Evolutionary conservation across 2,113 vertebrate genomes (phyloP).

Genomic region (Xerus inauris): DNA sequence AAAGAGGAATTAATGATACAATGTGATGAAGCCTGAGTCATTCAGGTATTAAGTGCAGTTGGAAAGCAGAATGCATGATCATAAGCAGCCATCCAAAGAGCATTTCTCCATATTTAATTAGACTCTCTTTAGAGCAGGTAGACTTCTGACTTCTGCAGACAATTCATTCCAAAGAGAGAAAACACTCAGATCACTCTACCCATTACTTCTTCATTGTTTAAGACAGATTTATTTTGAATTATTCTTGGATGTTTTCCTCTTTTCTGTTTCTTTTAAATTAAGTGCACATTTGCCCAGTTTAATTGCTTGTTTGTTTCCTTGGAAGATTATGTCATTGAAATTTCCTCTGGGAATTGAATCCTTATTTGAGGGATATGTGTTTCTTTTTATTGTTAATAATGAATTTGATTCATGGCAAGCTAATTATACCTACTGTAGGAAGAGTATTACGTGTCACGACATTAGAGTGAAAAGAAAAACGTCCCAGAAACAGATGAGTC

Average conservation of each 20-base stretch:
- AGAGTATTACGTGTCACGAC: neutral
- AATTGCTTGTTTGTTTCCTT: slow-evolving; percentile 59
- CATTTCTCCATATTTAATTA: neutral
- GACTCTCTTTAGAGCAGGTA: neutral
- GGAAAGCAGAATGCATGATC: neutral
- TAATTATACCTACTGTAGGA: slow-evolving; percentile 1
- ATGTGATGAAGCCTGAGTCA: neutral
- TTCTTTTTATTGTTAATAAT: slow-evolving; percentile 35
- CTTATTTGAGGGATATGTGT: slow-evolving; percentile 14
- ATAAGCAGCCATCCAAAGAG: neutral
- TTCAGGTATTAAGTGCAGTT: neutral
- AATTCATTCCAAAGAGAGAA: neutral
- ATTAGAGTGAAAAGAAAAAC: neutral
- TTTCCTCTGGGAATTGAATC: slow-evolving; percentile 44
- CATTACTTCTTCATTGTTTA: slow-evolving; percentile 2
- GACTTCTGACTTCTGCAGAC: neutral
- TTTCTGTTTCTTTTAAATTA: slow-evolving; percentile 62
- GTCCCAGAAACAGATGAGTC: neutral
- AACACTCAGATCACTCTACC: neutral
- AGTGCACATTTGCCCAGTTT: slow-evolving; percentile 31
- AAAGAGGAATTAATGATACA: neutral
- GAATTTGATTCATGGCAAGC: neutral
- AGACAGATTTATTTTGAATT: slow-evolving; percentile 58
- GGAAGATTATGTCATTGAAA: slow-evolving; percentile 21
- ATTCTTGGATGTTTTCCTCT: slow-evolving; percentile 37